These are phyloP conservation scores for Rhingia campestris DNA, from an alignment of 2,888 invertebrate species.

Conservation along the genomic window DNA sequence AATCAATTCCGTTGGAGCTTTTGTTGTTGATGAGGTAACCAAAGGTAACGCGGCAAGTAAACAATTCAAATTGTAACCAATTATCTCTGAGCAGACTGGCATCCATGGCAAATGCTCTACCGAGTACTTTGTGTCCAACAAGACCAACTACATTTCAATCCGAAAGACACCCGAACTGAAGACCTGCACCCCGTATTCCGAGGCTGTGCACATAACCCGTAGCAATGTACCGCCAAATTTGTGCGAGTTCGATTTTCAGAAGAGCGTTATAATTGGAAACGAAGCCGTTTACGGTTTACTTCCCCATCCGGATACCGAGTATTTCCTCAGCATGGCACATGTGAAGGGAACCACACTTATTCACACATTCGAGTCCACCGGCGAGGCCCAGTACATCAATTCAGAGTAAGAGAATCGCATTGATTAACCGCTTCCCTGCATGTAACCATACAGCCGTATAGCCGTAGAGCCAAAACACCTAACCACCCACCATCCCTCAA, in stretches of 20 bases:
- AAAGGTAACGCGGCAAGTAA: slow-evolving; percentile 59
- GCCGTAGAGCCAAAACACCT: too few species aligned
- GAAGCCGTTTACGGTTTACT: slow-evolving; percentile 81
- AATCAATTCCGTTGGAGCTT: slow-evolving; percentile 81
- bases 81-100: slow-evolving; percentile 83
- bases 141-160: slow-evolving; percentile 81
- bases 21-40: slow-evolving; percentile 82
- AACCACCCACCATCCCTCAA: background rate
- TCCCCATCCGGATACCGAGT: slow-evolving; percentile 80
- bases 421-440: slow-evolving; percentile 7
- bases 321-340: slow-evolving; percentile 81
- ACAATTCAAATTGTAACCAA: slow-evolving; percentile 70
- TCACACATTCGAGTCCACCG: slow-evolving; percentile 82
- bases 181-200: slow-evolving; percentile 80
- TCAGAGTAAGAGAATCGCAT: slow-evolving; percentile 79
- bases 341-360: slow-evolving; percentile 82
- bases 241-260: slow-evolving; percentile 82
- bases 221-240: slow-evolving; percentile 82
- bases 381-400: slow-evolving; percentile 82
- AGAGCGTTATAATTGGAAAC: slow-evolving; percentile 82
- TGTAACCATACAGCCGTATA: slow-evolving; percentile 50
- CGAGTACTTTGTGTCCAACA: slow-evolving; percentile 83
- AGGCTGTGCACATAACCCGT: slow-evolving; percentile 81
- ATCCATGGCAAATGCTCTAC: slow-evolving; percentile 84
- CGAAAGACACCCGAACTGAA: slow-evolving; percentile 82